Evolutionary conservation across 1,140 invertebrate genomes (phyloP), one percentile per base, ranked within the genome.

Genomic region (Metaphire vulgaris): DNA sequence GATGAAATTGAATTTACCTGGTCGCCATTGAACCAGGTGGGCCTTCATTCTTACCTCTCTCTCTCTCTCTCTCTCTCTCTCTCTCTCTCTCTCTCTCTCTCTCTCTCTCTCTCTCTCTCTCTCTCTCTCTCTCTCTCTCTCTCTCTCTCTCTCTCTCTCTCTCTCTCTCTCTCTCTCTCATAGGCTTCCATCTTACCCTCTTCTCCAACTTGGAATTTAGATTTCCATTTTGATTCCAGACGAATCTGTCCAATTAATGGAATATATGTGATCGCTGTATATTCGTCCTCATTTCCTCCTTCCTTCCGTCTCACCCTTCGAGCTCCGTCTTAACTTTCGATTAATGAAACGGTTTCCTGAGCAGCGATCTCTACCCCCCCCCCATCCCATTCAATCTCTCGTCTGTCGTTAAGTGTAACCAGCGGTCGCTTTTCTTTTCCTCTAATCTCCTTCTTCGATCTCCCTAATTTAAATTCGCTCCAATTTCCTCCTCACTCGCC

Each of bases 91-190:
- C n/a, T 64, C 26, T 33, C 64, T 70, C 2, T 56, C 33, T 66
- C 41, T 29, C 77, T 68, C 72, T 26, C 70, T 34, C 21, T 56
- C n/a, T 67, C 75, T 41, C 12, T 41, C 41, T 74, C 72, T 74
- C 41, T 67, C 72, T 74, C 72, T 74, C 33, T 74, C 72, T 74
- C 72, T 74, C 72, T 74, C 41, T 74, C 72, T 65, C 72, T 1
- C 72, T 74, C 41, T 74, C 72, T 74, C 72, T 74, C 41, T 74
- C 41, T 74, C 1, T 74, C 72, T 74, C 41, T 74, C 72, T 74
- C 41, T 34, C 72, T 74, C 41, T 74, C 41, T 74, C 32, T 41
- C 72, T 64, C 41, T 56, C 41, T 56, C 41, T 56, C 41, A 12
- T 21, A 12, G 6, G 6, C 41, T 56, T 6, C 21, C 41, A 21